Conservation (phyloP, 2,888 invertebrate genomes). For the Halictus quadricinctus region DNA sequence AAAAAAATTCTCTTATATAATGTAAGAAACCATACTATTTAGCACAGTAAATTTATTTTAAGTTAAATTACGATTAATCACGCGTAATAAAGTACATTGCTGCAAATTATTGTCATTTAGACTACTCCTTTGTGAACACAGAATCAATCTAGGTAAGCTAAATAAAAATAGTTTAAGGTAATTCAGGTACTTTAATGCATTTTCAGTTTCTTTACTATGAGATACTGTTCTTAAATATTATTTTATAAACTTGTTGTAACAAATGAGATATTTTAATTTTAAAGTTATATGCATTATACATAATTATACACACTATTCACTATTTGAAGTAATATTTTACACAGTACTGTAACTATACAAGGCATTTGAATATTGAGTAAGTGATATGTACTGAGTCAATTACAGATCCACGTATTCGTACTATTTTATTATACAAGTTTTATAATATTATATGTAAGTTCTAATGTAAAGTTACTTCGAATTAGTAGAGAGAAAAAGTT, state of each 20-base stretch:
- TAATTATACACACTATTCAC: neutral
- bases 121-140: neutral
- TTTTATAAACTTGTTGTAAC: neutral
- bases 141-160: neutral
- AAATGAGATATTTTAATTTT: neutral
- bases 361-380: neutral
- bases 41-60: neutral
- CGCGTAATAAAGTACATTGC: neutral
- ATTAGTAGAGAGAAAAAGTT: neutral
- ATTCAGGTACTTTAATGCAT: no score
- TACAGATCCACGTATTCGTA: neutral
- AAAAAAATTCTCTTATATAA: neutral
- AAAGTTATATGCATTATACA: neutral
- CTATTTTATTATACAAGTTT: neutral
- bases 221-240: neutral
- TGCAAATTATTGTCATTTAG: neutral
- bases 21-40: neutral
- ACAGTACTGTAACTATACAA: neutral
- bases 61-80: neutral
- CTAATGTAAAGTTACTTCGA: neutral
- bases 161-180: neutral
- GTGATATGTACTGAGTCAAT: neutral
- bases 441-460: neutral
- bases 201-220: neutral
- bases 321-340: constrained; percentile 4